Conservation (phyloP, 2,888 invertebrate genomes). For the Bugulina stolonifera region DNA sequence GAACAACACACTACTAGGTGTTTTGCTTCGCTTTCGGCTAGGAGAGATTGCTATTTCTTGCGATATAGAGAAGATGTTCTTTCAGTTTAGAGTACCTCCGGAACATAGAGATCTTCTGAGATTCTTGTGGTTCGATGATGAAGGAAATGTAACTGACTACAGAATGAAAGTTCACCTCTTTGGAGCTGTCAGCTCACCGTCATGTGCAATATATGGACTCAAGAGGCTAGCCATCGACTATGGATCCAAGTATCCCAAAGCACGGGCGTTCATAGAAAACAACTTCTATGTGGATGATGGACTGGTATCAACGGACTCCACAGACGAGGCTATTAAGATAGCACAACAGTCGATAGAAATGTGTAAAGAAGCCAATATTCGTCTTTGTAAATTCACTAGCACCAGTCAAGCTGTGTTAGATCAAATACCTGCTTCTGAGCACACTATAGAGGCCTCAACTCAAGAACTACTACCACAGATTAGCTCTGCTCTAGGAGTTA, state of each 20-base stretch:
- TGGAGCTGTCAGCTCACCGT: slow-evolving; percentile 24
- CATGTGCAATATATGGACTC: slow-evolving; percentile 26
- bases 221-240: background rate
- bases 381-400: slow-evolving; percentile 1
- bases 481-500: background rate
- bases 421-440: background rate
- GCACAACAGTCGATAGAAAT: slow-evolving; percentile 7
- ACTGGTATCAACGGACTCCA: background rate
- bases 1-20: slow-evolving; percentile 27
- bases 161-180: slow-evolving; percentile 27
- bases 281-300: slow-evolving; percentile 21
- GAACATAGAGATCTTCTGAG: slow-evolving; percentile 26
- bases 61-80: slow-evolving; percentile 29
- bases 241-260: background rate
- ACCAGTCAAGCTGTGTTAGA: background rate
- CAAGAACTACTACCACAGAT: background rate
- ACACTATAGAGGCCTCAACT: background rate
- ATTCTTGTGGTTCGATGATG: slow-evolving; percentile 26
- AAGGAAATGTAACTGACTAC: slow-evolving; percentile 20
- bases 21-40: slow-evolving; percentile 28
- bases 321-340: background rate
- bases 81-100: slow-evolving; percentile 28
- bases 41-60: slow-evolving; percentile 27
- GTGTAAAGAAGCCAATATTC: background rate
- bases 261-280: background rate